A percentile compares a stretch with the other conserved stretches of the same genome.
phyloP scores from a whole-genome alignment of 2,888 invertebrate genomes.

The Eristalis tenax region DNA sequence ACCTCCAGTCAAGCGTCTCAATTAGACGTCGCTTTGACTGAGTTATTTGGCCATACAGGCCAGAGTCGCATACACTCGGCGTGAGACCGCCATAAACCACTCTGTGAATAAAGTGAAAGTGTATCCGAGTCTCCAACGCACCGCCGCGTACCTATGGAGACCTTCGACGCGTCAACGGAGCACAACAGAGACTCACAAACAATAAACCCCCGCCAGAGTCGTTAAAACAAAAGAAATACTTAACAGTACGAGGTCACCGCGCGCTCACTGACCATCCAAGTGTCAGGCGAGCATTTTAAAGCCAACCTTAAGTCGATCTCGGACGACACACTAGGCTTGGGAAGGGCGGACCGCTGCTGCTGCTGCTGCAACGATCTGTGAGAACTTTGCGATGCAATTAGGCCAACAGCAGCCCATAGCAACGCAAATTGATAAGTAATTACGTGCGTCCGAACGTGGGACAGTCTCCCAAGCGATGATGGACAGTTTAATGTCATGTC shows the following conservation, averaged over 20 bases:
- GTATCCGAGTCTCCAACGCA: conserved; percentile 33
- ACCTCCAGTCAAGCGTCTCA: conserved; percentile 69
- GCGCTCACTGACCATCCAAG: conserved; percentile 33
- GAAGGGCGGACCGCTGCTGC: neutral
- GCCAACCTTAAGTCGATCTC: conserved; percentile 21
- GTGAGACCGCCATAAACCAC: conserved; percentile 27
- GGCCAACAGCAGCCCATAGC: conserved; percentile 33
- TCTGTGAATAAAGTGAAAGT: conserved; percentile 64
- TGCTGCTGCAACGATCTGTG: conserved; percentile 21
- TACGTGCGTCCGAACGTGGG: conserved; percentile 28
- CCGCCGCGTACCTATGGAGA: conserved; percentile 33
- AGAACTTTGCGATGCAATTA: conserved; percentile 41
- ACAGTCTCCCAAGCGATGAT: conserved; percentile 33
- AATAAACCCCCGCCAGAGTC: conserved; percentile 42
- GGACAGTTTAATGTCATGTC: conserved; percentile 42
- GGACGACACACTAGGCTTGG: conserved; percentile 1
- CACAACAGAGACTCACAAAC: conserved; percentile 49
- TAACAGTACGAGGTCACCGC: conserved; percentile 50
- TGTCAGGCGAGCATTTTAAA: conserved; percentile 28
- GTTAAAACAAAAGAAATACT: conserved; percentile 16
- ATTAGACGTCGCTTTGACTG: conserved; percentile 52
- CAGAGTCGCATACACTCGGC: conserved; percentile 4
- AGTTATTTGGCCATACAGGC: conserved; percentile 37
- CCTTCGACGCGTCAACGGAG: conserved; percentile 64
- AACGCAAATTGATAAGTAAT: conserved; percentile 66